A percentile compares a stretch with the other conserved stretches of the same genome.
Evolutionary conservation across 2,113 vertebrate genomes (phyloP).

Genomic region (Xenopus tropicalis): DNA sequence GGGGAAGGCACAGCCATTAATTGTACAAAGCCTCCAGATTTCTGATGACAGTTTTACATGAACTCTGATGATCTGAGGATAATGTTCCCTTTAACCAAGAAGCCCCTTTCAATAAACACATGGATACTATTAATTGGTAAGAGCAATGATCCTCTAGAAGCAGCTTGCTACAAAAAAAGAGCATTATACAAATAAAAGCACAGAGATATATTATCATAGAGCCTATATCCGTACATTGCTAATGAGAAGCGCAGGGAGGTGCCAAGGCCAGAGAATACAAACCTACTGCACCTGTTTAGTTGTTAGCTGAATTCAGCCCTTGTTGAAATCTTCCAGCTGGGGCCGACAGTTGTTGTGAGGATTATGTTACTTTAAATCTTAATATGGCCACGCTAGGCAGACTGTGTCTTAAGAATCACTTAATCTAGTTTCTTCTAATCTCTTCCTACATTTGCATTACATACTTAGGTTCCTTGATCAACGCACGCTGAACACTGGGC

Average conservation of each 20-base stretch:
- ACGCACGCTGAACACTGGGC: background rate
- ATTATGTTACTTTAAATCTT: conserved; percentile 84
- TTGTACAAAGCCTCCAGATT: too few species aligned
- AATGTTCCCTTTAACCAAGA: too few species aligned
- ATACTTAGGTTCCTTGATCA: background rate
- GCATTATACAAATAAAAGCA: background rate
- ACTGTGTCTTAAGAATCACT: conserved; percentile 70
- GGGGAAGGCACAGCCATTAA: too few species aligned
- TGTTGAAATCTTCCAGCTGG: conserved; percentile 70
- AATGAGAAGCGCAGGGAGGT: background rate
- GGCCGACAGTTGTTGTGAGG: conserved; percentile 76
- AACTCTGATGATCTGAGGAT: too few species aligned
- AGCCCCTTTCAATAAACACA: too few species aligned
- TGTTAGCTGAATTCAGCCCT: conserved; percentile 68
- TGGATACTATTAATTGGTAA: too few species aligned
- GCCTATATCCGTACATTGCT: background rate
- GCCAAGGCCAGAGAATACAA: conserved; percentile 55
- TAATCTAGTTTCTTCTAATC: conserved; percentile 70
- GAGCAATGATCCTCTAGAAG: background rate
- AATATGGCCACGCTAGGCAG: conserved; percentile 76
- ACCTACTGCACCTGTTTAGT: conserved; percentile 71
- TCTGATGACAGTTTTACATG: too few species aligned
- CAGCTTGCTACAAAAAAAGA: background rate
- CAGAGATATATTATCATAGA: background rate
- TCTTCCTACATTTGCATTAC: conserved; percentile 22